These are phyloP conservation scores for Pipistrellus pipistrellus DNA, from an alignment of 2,797 vertebrate genomes.

Conservation along the genomic window DNA sequence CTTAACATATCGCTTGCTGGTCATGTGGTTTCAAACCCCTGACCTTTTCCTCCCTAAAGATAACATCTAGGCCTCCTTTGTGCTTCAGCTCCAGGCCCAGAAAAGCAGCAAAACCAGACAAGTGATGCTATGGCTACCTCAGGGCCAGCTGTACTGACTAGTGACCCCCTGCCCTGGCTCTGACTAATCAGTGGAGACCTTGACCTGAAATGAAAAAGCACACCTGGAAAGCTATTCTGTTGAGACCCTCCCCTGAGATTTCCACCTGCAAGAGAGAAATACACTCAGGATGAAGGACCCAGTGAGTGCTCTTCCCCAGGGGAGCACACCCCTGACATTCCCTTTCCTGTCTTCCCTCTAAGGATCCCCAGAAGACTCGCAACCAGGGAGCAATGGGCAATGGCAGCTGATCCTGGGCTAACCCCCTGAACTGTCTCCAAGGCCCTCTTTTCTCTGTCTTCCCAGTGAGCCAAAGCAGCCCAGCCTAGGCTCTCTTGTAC, in stretches of 20 bases:
- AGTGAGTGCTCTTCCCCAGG: not conserved
- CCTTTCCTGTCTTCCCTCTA: not conserved
- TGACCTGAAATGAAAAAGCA: not conserved
- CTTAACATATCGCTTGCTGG: not conserved
- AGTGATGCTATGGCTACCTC: not conserved
- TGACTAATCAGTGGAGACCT: not conserved
- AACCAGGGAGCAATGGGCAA: not conserved
- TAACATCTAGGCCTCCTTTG: not conserved
- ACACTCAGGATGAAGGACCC: not conserved
- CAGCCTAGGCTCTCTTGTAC: not conserved
- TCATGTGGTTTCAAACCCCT: no score
- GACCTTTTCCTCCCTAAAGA: not conserved
- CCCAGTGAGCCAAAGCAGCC: not conserved
- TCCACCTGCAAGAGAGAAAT: not conserved
- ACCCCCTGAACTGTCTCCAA: not conserved
- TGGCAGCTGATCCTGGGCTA: not conserved
- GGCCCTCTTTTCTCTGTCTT: not conserved
- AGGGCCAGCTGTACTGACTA: not conserved
- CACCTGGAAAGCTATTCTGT: not conserved
- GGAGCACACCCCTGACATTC: not conserved
- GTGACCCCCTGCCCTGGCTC: not conserved
- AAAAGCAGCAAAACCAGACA: not conserved
- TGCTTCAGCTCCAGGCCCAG: not conserved
- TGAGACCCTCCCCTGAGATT: not conserved
- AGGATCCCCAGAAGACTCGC: not conserved